Conservation (phyloP, 2,113 vertebrate species). For the Sapayoa aenigma region DNA sequence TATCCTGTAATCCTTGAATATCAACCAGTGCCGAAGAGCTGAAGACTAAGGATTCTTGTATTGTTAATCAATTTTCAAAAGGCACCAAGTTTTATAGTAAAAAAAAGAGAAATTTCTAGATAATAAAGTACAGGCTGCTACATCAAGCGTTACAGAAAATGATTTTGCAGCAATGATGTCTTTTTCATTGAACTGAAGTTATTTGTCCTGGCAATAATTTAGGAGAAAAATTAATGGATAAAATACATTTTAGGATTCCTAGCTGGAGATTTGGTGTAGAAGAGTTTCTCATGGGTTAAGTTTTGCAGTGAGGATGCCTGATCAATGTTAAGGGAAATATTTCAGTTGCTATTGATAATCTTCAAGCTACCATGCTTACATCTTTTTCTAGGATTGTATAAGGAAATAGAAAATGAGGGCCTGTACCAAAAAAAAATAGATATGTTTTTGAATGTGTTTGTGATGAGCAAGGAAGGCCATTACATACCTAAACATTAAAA, state of each 20-base stretch:
- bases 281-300: neutral
- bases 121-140: neutral
- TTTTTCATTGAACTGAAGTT: neutral
- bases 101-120: neutral
- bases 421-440: fast-evolving
- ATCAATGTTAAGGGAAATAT: neutral
- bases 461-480: neutral
- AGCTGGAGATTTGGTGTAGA: neutral
- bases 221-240: neutral
- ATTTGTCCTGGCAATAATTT: neutral
- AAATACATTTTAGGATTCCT: neutral
- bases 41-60: neutral
- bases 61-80: conserved; percentile 7
- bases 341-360: neutral
- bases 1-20: conserved; percentile 5
- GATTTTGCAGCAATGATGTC: neutral
- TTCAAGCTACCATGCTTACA: neutral
- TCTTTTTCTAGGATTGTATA: neutral
- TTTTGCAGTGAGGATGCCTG: neutral
- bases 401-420: neutral
- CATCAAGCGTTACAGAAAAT: neutral
- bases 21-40: neutral
- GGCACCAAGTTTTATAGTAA: neutral
- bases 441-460: neutral
- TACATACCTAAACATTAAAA: neutral